phyloP scores from a whole-genome alignment of 92 coral and sea anemone species.

The Plumapathes pennacea region DNA sequence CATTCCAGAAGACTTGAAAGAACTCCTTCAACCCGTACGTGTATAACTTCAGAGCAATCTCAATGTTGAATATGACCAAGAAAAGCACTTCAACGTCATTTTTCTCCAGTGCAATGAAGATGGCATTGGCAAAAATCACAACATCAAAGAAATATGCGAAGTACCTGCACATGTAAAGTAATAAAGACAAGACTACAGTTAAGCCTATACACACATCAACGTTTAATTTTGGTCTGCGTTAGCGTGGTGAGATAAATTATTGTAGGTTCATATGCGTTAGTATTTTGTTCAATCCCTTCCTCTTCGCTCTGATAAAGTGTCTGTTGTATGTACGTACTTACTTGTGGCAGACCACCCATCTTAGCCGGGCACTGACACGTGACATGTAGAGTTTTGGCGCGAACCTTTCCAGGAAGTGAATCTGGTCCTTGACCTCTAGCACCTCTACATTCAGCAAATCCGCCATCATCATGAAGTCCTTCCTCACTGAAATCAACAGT shows the following conservation, averaged over 20 bases:
- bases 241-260: too few species aligned
- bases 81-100: slow-evolving; percentile 74
- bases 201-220: too few species aligned
- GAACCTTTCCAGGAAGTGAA: slow-evolving; percentile 77
- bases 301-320: too few species aligned
- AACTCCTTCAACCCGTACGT: slow-evolving; percentile 82
- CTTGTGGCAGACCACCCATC: slow-evolving; percentile 83
- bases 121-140: slow-evolving; percentile 91
- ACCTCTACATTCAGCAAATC: slow-evolving; percentile 83
- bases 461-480: slow-evolving; percentile 80
- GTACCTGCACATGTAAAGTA: slow-evolving; percentile 65
- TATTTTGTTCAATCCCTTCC: neutral
- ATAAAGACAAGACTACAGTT: too few species aligned
- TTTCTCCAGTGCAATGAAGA: slow-evolving; percentile 84
- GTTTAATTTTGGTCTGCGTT: too few species aligned
- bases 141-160: slow-evolving; percentile 90
- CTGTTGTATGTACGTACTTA: slow-evolving; percentile 26
- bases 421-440: slow-evolving; percentile 89
- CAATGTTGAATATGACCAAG: slow-evolving; percentile 83
- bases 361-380: slow-evolving; percentile 71
- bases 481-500: slow-evolving; percentile 62
- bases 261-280: too few species aligned
- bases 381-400: slow-evolving; percentile 81
- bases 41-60: slow-evolving; percentile 78
- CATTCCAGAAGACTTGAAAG: slow-evolving; percentile 84